Evolutionary conservation across 2,888 invertebrate species (phyloP), one percentile per base, ranked within the genome.

Genomic region (Acronicta leporina): DNA sequence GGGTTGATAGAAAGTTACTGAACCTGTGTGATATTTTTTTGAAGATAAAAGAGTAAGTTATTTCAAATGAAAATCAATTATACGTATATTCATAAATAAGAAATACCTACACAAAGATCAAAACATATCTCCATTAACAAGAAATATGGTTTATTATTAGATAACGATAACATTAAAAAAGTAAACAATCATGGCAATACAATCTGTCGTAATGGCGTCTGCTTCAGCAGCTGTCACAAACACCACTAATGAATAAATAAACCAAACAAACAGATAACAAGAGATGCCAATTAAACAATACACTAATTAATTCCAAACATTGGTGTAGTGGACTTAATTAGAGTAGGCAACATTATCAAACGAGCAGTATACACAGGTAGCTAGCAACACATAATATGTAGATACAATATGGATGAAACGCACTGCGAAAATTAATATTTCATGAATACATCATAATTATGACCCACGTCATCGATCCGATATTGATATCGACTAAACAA

Each of bases 201-300:
- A 77, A 79, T 80, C 70, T 73, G 63, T 70, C 75, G 79, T 80
- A 83, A 84, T 75, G 68, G 75, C 80, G 76, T 82, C 85, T 82
- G 80, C 84, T 84, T 87, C 84, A 84, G 82, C 87, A 82, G 86
- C 89, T 89, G 89, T 90, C 91, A 92, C 91, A 90, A 92, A 91
- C 89, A 90, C 88, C 86, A 87, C 91, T 94, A 94, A 93, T 94
- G 91, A 94, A 92, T 94, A 93, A 94, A 94, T 94, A 94, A 92
- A 91, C 91, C 90, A 89, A 91, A 92, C 90, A 92, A 92, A 93
- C 92, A 94, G 92, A 94, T 94, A 94, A 94, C 94, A 94, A 93
- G 93, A 94, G 93, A 94, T 92, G 92, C 93, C 94, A 94, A 94
- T 94, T 94, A 94, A 94, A 94, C 94, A 94, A 94, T 94, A 92